These are phyloP conservation scores for Choristoneura rosaceana DNA, from an alignment of 2,888 invertebrate species.

Conservation along the genomic window DNA sequence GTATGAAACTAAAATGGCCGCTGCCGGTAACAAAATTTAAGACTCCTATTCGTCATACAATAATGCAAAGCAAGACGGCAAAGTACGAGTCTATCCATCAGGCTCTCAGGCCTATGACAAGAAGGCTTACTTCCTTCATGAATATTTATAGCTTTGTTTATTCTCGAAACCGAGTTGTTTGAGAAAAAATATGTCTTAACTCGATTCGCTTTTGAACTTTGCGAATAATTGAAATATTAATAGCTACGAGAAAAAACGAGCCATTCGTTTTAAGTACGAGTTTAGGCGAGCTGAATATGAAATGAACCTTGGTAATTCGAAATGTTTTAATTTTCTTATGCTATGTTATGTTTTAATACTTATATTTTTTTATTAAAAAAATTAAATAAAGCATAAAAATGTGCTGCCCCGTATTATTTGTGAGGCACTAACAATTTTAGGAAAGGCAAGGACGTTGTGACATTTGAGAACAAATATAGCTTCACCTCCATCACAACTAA, in stretches of 20 bases:
- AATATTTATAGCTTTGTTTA: conserved; percentile 78
- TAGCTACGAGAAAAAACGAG: conserved; percentile 16
- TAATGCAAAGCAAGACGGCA: conserved; percentile 57
- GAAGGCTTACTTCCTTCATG: conserved; percentile 78
- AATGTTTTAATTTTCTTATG: background rate
- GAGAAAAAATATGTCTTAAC: conserved; percentile 58
- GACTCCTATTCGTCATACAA: conserved; percentile 38
- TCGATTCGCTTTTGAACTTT: conserved; percentile 53
- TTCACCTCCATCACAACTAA: conserved; percentile 35
- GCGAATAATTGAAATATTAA: conserved; percentile 43
- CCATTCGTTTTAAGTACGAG: conserved; percentile 9
- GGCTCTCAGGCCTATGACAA: conserved; percentile 77
- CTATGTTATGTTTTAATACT: background rate
- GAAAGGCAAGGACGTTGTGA: conserved; percentile 29
- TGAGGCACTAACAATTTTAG: conserved; percentile 10
- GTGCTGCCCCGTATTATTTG: background rate
- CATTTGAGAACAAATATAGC: conserved; percentile 33
- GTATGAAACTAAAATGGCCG: conserved; percentile 9
- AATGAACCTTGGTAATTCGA: background rate
- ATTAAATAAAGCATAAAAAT: background rate
- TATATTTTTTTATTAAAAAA: background rate
- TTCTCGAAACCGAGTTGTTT: conserved; percentile 61
- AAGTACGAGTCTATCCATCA: conserved; percentile 76
- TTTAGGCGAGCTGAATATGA: conserved; percentile 1
- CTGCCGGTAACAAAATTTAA: conserved; percentile 25